Conservation (phyloP, 2,888 invertebrate species). For the Metellina segmentata region DNA sequence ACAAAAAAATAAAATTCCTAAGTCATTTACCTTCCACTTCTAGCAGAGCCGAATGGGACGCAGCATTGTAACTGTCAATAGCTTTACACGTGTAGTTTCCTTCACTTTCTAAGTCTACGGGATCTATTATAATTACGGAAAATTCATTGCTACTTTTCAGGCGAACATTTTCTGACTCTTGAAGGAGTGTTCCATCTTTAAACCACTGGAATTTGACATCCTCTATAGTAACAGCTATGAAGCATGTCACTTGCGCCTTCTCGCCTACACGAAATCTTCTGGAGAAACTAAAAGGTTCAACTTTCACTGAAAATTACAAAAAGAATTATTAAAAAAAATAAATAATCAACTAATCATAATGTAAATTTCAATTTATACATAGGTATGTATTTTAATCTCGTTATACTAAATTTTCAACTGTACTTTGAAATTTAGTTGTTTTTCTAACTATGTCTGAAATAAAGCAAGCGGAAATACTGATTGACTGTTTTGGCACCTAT, state of each 20-base stretch:
- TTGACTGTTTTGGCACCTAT: too few species aligned
- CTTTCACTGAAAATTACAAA: slow-evolving; percentile 33
- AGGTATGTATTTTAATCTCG: too few species aligned
- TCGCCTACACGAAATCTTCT: slow-evolving; percentile 47
- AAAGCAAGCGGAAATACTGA: too few species aligned
- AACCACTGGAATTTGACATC: slow-evolving; percentile 63
- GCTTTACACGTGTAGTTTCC: slow-evolving; percentile 77
- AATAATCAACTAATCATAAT: too few species aligned
- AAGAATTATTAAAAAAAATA: too few species aligned
- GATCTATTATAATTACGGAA: slow-evolving; percentile 63
- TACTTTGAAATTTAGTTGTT: too few species aligned
- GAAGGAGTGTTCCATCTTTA: slow-evolving; percentile 49
- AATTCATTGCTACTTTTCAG: slow-evolving; percentile 57
- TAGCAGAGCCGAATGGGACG: slow-evolving; percentile 25
- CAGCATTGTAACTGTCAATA: not conserved
- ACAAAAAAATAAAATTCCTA: not conserved
- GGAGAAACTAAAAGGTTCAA: slow-evolving; percentile 68
- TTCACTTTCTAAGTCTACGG: slow-evolving; percentile 30
- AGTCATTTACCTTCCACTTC: slow-evolving; percentile 63
- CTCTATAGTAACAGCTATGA: slow-evolving; percentile 12
- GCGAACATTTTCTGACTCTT: slow-evolving; percentile 29
- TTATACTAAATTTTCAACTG: too few species aligned
- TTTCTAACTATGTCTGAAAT: too few species aligned
- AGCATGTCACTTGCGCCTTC: slow-evolving; percentile 66
- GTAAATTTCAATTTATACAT: too few species aligned